Evolutionary conservation across 2,888 invertebrate species (phyloP), one percentile per base, ranked within the genome.

Genomic region (Junonia oenone): DNA sequence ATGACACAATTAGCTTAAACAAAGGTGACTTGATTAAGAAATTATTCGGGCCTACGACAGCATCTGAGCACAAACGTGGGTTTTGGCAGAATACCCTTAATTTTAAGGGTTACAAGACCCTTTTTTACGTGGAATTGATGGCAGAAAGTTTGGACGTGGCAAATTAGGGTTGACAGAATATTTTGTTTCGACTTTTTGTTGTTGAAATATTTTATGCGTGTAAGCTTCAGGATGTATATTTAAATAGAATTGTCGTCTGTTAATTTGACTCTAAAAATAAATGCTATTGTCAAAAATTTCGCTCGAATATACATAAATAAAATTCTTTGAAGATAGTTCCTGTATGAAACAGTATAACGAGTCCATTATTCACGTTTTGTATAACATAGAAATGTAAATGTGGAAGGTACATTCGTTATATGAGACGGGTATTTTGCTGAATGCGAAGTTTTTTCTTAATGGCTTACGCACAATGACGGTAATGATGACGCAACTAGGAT

Each of bases 11-110:
- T 83, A 86, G 70, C 65, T 62, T 64, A 73, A 78, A 83, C 82
- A 84, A 82, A 84, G 79, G 76, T 73, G 64, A 68, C 73, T 75
- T 83, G 76, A 83, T 84, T 81, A 82, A 80, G 76, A 79, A 78
- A 83, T 81, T 80, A 83, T 78, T 73, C 51, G 65, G 67, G 63
- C 56, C 54, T 59, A 55, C 55, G 63, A 64, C 72, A 68, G 65
- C 72, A 68, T 69, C 68, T 70, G 69, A 70, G 68, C 64, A 66
- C 62, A 69, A 71, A 72, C 68, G 68, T 63, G 62, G 64, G 64
- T 61, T 45, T 40, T 40, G 56, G 35, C 62, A 62, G 64, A 59
- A 63, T 65, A 57, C 61, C 58, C 64, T 63, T 68, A 66, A 72
- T 70, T 73, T 68, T 58, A 15, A 59, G 59, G 66, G 67, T 63